Evolutionary conservation across 2,888 invertebrate genomes (phyloP), one percentile per base, ranked within the genome.

Genomic region (Cryptus armator): DNA sequence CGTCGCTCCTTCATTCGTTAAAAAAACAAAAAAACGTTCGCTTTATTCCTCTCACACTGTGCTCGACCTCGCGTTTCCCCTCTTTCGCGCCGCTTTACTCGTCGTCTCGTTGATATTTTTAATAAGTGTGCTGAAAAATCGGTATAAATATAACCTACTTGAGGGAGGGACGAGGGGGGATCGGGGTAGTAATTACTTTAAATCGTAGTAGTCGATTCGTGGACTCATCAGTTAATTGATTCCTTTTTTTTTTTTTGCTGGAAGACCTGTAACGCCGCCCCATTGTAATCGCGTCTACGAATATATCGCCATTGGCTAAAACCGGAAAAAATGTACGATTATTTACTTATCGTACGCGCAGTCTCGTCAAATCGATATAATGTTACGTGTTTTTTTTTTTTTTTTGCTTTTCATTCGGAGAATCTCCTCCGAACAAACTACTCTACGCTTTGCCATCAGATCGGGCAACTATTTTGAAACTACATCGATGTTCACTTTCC

Each of bases 131-230:
- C 91, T 92, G 91, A 91, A 92, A 92, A 92, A 92, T 91, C 86
- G 91, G 92, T 92, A 92, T 90, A 92, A 92, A 92, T 91, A 87
- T 92, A 91, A 89, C 89, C 90, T 92, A 91, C 90, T 87, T 86
- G 87, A 88, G 89, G 89, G 37, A 37, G 88, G 90, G 90, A 88
- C 75, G 68, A 62, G 81, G 75, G 68, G 62, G 53, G 78, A 64
- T 46, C 56, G 62, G 70, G 82, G 59, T 29, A 32, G 48, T 66
- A 76, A 79, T 85, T 75, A 85, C 75, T 81, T 81, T 88, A 88
- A 89, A 91, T 87, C 90, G 89, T 88, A 90, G 88, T 88, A 90
- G 89, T 90, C 90, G 84, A 85, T 56, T 89, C 85, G 90, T 90
- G 88, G 91, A 91, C 83, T 78, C 48, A 32, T 84, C 64, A 51